These are phyloP conservation scores for Lepidurus packardi DNA, from an alignment of 1,140 invertebrate genomes.

Conservation along the genomic window DNA sequence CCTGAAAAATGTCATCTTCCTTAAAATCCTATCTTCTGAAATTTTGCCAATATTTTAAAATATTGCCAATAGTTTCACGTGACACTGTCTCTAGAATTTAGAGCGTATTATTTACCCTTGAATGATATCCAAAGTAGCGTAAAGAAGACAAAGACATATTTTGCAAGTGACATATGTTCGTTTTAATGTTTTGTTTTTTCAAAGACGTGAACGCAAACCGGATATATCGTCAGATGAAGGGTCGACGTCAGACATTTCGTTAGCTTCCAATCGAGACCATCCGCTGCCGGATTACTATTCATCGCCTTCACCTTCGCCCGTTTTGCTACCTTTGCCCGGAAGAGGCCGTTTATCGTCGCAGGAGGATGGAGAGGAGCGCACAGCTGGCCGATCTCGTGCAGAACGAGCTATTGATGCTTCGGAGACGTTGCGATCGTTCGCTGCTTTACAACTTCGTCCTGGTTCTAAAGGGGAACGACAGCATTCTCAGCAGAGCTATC, in stretches of 20 bases:
- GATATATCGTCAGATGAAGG: background rate
- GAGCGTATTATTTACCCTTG: no score
- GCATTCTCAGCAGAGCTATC: background rate
- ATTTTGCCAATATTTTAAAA: no score
- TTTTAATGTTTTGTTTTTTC: background rate
- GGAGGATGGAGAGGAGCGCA: background rate
- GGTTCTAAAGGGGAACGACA: background rate
- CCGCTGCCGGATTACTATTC: background rate
- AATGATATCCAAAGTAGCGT: no score
- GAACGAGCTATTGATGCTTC: background rate
- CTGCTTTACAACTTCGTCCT: background rate
- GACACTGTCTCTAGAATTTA: no score
- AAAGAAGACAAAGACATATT: no score
- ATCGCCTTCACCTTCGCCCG: slow-evolving; percentile 5
- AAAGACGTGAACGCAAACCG: slow-evolving; percentile 1
- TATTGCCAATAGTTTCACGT: no score
- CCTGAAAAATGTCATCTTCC: no score
- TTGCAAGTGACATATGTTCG: no score
- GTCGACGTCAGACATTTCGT: background rate
- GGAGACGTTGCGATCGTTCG: background rate
- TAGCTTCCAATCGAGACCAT: background rate
- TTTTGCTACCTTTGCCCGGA: background rate
- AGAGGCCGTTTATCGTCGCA: background rate
- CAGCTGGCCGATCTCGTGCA: background rate
- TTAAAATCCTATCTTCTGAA: no score